Conservation (phyloP, 2,113 vertebrate species). For the Cyanoramphus novaezelandiae region DNA sequence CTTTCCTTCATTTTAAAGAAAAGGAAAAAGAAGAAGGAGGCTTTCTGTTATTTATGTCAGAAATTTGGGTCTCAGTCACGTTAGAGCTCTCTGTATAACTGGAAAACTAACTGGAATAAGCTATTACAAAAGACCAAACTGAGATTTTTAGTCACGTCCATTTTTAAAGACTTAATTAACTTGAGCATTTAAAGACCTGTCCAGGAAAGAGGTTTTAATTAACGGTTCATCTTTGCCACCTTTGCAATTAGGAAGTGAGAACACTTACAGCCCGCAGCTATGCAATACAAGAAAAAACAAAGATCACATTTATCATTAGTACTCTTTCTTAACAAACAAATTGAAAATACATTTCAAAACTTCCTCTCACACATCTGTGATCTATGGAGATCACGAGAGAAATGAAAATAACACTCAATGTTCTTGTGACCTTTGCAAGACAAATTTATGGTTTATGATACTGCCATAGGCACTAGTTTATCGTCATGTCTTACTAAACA, state of each 20-base stretch:
- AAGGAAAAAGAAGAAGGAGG: constrained; percentile 37
- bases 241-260: constrained; percentile 57
- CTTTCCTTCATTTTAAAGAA: constrained; percentile 40
- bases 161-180: constrained; percentile 64
- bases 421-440: background rate
- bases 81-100: constrained; percentile 13
- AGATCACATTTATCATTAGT: constrained; percentile 4
- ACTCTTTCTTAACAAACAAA: background rate
- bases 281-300: background rate
- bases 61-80: constrained; percentile 30
- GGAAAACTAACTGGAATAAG: constrained; percentile 19
- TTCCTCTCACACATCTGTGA: background rate
- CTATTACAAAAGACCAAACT: constrained; percentile 40
- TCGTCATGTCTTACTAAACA: background rate
- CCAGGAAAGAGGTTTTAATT: constrained; percentile 24
- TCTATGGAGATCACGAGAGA: background rate
- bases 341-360: constrained; percentile 1
- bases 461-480: background rate
- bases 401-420: background rate
- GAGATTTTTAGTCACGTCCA: constrained; percentile 26
- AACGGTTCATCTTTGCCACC: constrained; percentile 32
- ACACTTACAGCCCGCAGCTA: constrained; percentile 32
- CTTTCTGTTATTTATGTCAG: constrained; percentile 41
- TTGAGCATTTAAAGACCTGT: background rate
- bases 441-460: background rate